Evolutionary conservation across 2,888 invertebrate species (phyloP).

Genomic region (Torymus aiolomorphi): DNA sequence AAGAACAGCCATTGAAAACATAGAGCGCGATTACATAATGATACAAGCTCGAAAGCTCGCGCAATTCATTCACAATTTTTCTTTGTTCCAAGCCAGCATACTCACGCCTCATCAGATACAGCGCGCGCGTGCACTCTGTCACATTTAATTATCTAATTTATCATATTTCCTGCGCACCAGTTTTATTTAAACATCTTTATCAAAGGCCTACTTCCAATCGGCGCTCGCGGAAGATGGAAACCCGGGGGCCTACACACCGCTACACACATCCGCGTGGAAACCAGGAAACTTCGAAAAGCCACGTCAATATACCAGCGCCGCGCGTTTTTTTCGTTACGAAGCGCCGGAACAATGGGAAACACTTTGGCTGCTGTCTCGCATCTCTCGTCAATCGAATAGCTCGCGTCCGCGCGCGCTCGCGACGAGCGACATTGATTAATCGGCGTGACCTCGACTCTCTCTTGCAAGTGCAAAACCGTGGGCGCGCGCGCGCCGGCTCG

Average conservation of each 20-base stretch:
- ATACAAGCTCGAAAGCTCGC: too few species aligned
- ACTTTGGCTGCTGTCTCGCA: too few species aligned
- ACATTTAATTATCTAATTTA: constrained; percentile 14
- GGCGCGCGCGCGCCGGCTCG: background rate
- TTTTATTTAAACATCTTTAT: constrained; percentile 17
- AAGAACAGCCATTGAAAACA: too few species aligned
- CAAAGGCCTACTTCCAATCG: constrained; percentile 26
- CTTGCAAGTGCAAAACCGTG: constrained; percentile 45
- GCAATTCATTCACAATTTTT: too few species aligned
- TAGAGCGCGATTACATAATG: too few species aligned
- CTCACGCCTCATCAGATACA: too few species aligned
- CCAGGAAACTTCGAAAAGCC: constrained; percentile 16
- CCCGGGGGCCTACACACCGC: background rate
- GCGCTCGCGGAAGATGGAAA: constrained; percentile 1
- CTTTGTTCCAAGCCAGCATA: too few species aligned
- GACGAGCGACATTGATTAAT: constrained; percentile 35
- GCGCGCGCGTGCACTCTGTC: background rate
- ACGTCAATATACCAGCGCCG: too few species aligned
- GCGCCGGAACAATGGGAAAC: too few species aligned
- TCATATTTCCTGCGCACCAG: constrained; percentile 29
- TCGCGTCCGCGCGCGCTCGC: too few species aligned
- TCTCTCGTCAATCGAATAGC: background rate
- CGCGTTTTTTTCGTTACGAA: too few species aligned
- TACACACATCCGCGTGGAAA: background rate
- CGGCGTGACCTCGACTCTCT: constrained; percentile 34